These are phyloP conservation scores for Rhabdomys pumilio DNA, from an alignment of 2,797 vertebrate species.

Conservation along the genomic window DNA sequence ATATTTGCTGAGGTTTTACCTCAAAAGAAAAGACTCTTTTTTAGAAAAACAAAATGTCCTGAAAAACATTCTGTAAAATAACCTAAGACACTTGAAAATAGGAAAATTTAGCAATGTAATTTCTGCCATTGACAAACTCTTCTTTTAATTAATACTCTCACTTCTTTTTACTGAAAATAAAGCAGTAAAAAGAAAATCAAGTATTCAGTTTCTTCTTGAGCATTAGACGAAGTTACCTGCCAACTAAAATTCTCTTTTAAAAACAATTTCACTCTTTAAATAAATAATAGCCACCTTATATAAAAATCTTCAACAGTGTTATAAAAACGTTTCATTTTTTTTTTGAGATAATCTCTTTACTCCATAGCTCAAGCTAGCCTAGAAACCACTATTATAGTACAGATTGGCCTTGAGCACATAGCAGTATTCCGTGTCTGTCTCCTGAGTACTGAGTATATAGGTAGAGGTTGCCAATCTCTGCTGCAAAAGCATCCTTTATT, in stretches of 20 bases:
- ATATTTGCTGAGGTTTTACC: slow-evolving; percentile 58
- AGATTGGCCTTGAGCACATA: neutral
- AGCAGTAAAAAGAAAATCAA: neutral
- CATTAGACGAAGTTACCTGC: slow-evolving; percentile 55
- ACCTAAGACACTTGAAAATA: slow-evolving; percentile 43
- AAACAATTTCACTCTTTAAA: slow-evolving; percentile 43
- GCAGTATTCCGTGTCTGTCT: neutral
- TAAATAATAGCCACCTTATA: slow-evolving; percentile 47
- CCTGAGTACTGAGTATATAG: neutral
- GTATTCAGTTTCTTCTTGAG: slow-evolving; percentile 42
- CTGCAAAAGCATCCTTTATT: slow-evolving; percentile 53
- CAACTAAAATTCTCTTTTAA: neutral
- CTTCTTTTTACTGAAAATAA: slow-evolving; percentile 31
- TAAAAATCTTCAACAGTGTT: slow-evolving; percentile 17
- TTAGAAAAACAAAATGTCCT: neutral
- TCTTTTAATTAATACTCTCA: slow-evolving; percentile 54
- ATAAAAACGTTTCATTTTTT: neutral
- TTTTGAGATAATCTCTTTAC: neutral
- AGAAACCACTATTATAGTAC: neutral
- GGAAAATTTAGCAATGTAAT: slow-evolving; percentile 22
- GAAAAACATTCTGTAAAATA: slow-evolving; percentile 56
- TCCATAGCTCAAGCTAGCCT: neutral
- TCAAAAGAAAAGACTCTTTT: slow-evolving; percentile 5
- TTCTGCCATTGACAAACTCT: slow-evolving; percentile 55
- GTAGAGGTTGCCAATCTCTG: too few species aligned